Conservation (phyloP, 1,140 invertebrate species). For the Sarcophaga bullata region DNA sequence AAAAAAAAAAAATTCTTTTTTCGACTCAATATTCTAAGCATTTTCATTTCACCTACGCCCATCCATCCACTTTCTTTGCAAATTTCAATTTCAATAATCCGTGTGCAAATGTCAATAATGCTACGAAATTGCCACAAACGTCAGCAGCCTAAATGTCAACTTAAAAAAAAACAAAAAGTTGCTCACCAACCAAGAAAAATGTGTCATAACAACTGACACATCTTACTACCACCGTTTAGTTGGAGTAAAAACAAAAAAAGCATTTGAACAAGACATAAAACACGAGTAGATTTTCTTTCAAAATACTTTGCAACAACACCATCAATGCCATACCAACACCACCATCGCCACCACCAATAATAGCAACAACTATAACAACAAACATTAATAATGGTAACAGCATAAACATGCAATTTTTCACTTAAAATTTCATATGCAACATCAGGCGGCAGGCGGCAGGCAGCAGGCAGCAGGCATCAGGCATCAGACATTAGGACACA, state of each 20-base stretch:
- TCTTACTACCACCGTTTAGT: not conserved
- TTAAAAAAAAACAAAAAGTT: not conserved
- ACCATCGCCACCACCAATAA: not conserved
- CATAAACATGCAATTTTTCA: conserved; percentile 16
- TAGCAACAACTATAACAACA: too few relatives aligned
- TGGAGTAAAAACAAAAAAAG: not conserved
- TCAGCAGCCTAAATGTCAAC: not conserved
- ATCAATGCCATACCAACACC: not conserved
- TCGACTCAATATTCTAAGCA: too few relatives aligned
- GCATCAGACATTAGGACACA: not conserved
- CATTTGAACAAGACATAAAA: conserved; percentile 17
- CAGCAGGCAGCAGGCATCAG: not conserved
- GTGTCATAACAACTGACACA: conserved; percentile 21
- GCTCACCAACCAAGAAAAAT: not conserved
- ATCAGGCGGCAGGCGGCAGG: too few relatives aligned
- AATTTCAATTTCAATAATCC: too few relatives aligned
- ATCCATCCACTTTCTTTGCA: too few relatives aligned
- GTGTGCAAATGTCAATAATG: not conserved
- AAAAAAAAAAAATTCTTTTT: too few relatives aligned
- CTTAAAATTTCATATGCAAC: not conserved
- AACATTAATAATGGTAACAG: not conserved
- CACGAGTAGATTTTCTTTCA: not conserved
- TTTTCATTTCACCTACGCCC: too few relatives aligned
- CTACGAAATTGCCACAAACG: not conserved
- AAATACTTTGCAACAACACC: not conserved